Percentiles rank a stretch among this genome's conserved stretches.
Evolutionary conservation across 2,797 vertebrate species (phyloP).

Genomic region (Sebastes oblongus): DNA sequence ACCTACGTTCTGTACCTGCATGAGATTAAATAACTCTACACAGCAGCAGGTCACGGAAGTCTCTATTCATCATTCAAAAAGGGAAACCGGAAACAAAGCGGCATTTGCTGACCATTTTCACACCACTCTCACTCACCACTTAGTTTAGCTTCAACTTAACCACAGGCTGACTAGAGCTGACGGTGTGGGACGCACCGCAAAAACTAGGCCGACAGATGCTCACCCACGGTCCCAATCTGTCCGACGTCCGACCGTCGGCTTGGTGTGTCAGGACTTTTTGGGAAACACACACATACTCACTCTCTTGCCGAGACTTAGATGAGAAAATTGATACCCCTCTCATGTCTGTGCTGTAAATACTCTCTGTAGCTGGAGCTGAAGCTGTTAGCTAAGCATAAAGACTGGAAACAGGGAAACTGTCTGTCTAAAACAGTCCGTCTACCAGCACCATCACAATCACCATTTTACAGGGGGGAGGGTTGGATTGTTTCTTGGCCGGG

Average conservation of each 20-base stretch:
- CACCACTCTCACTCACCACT: too few species aligned
- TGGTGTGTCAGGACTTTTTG: too few species aligned
- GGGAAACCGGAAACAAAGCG: too few species aligned
- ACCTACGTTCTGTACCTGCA: too few species aligned
- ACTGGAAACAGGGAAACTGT: background rate
- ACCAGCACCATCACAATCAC: background rate
- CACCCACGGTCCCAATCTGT: rapidly evolving
- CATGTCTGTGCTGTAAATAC: background rate
- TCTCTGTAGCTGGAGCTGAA: background rate
- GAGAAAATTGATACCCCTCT: background rate
- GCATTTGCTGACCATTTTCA: too few species aligned
- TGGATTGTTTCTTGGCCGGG: background rate
- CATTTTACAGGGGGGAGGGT: background rate
- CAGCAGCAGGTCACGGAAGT: too few species aligned
- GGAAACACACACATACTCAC: background rate
- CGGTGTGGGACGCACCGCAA: too few species aligned
- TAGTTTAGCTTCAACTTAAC: too few species aligned
- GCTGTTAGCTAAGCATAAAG: background rate
- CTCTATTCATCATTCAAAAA: too few species aligned
- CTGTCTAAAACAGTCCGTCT: background rate
- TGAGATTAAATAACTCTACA: too few species aligned
- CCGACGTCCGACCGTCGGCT: rapidly evolving
- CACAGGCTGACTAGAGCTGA: too few species aligned
- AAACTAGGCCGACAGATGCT: too few species aligned
- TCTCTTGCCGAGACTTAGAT: rapidly evolving